These are phyloP conservation scores for Drosophila pandora DNA, from an alignment of 1,140 invertebrate species.

Conservation along the genomic window DNA sequence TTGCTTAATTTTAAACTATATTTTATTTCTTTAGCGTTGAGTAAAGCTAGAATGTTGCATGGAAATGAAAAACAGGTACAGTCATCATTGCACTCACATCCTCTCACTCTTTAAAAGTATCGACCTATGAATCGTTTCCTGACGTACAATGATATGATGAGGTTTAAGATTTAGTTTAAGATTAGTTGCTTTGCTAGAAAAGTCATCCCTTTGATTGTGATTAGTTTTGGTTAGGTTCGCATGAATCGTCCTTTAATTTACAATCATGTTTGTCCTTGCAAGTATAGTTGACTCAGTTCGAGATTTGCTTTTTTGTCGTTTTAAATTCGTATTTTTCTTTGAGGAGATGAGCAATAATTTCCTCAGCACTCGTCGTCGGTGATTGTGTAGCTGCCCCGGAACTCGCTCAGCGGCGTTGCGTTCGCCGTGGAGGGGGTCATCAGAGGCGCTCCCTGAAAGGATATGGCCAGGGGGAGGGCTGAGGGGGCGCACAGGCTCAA, in stretches of 20 bases:
- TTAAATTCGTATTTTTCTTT: constrained; percentile 60
- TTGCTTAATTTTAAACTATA: background rate
- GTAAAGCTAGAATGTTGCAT: constrained; percentile 22
- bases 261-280: constrained; percentile 15
- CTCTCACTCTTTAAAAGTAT: background rate
- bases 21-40: constrained; percentile 7
- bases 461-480: constrained; percentile 86
- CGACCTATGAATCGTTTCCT: background rate
- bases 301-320: constrained; percentile 16
- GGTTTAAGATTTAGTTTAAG: constrained; percentile 6
- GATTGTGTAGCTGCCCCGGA: constrained; percentile 77
- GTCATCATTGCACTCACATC: constrained; percentile 12
- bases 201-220: constrained; percentile 34
- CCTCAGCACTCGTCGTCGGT: constrained; percentile 80
- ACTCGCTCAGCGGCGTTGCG: constrained; percentile 80
- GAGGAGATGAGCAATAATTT: background rate
- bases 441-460: constrained; percentile 86
- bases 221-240: constrained; percentile 33
- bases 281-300: constrained; percentile 11
- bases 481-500: constrained; percentile 86
- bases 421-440: constrained; percentile 84
- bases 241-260: constrained; percentile 56
- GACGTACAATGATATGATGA: constrained; percentile 40
- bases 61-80: constrained; percentile 40
- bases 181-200: constrained; percentile 21